A percentile compares a stretch with the other conserved stretches of the same genome.
Evolutionary conservation across 2,113 vertebrate genomes (phyloP).

Genomic region (Paramisgurnus dabryanus): DNA sequence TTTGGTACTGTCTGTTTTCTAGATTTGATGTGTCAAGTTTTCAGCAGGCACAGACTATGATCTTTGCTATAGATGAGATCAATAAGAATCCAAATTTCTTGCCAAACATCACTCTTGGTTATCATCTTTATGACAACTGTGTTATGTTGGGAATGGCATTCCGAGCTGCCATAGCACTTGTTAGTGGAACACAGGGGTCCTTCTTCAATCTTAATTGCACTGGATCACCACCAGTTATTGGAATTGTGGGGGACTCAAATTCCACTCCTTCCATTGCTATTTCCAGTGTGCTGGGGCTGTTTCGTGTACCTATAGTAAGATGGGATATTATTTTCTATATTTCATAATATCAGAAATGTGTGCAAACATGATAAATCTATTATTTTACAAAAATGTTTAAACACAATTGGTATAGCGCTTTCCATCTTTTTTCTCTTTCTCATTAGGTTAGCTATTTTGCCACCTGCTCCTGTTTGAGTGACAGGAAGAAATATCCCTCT

Average conservation of each 20-base stretch:
- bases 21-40: conserved; percentile 41
- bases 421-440: not conserved
- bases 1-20: not conserved
- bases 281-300: conserved; percentile 61
- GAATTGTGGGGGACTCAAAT: conserved; percentile 58
- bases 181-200: not conserved
- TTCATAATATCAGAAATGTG: too few relatives aligned
- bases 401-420: not conserved
- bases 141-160: conserved; percentile 56
- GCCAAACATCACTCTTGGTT: conserved; percentile 34
- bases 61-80: conserved; percentile 61
- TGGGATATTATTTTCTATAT: not conserved
- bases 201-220: not conserved
- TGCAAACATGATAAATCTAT: too few relatives aligned
- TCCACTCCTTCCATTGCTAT: conserved; percentile 63
- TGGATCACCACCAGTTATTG: not conserved
- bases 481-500: conserved; percentile 26
- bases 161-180: conserved; percentile 58
- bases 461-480: conserved; percentile 39
- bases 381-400: too few relatives aligned
- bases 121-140: conserved; percentile 50
- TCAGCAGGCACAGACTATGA: conserved; percentile 56
- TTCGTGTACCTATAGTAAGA: conserved; percentile 61
- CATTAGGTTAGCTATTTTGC: conserved; percentile 40
- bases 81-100: conserved; percentile 48